Base-by-base conservation (phyloP, 2,888 invertebrate genomes). In the Orthonychiurus folsomi region DNA sequence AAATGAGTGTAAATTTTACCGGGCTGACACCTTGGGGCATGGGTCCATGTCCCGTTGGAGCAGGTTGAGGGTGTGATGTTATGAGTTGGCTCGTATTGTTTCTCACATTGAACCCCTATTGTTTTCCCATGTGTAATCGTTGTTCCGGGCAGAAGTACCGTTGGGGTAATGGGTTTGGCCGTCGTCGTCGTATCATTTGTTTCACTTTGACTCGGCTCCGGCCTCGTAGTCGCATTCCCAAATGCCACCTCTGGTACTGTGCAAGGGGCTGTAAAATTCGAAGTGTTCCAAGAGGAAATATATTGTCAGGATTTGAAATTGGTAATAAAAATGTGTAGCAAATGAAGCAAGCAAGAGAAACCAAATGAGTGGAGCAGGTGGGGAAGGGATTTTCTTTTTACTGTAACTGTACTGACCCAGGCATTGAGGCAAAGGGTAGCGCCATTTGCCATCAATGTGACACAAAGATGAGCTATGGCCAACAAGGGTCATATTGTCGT, bases 31-130 rank as follows among this genome's bases (percentile, higher is more conserved):
- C 86, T 83, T 0, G 96, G 95, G 71, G 93, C 88, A 67, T 90
- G 87, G 0, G 92, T 88, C 96, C 96, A 99, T 0, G 93, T 91
- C 0, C 96, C 96, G 74, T 96, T 95, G 76, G 89, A 87, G 76
- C 97, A 99, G 0, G 86, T 85, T 0, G 68, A 62, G 1, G 85
- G 83, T 2, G 86, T 85, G 1, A 85, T 81, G 68, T 86, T 85
- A 56, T 84, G 90, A 56, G 75, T 74, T 52, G 77, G 73, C 76
- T 94, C 93, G 75, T 89, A 86, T 62, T 85, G 76, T 21, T 77
- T 82, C 66, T 90, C 86, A 74, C 95, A 96, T 61, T 86, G 85
- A 0, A 95, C 91, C 3, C 83, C 80, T 57, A 89, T 78, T 20
- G 80, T 79, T 65, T 85, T 84, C 3, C 87, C 88, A 75, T 90